These are phyloP conservation scores for Ectobius pallidus DNA, from an alignment of 2,888 invertebrate species.

Conservation along the genomic window DNA sequence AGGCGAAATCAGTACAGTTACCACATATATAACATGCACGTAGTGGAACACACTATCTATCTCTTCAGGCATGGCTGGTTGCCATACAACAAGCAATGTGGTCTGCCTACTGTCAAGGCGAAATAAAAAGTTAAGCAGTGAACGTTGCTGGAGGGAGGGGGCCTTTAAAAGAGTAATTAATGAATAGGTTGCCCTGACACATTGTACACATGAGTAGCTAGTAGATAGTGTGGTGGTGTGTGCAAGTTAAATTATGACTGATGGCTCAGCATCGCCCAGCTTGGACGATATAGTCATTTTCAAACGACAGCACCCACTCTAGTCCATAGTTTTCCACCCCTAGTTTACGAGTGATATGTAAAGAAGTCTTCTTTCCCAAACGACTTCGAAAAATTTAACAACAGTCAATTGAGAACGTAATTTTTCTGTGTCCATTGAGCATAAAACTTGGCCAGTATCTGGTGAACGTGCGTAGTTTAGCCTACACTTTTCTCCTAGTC, in stretches of 20 bases:
- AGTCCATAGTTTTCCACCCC: no score
- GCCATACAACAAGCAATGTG: conserved; percentile 30
- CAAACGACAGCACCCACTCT: no score
- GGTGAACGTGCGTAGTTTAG: no score
- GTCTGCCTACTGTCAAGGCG: conserved; percentile 27
- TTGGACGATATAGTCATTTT: conserved; percentile 21
- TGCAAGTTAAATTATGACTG: conserved; percentile 32
- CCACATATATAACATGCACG: background rate
- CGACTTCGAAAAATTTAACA: no score
- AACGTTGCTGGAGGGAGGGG: background rate
- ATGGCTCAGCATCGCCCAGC: conserved; percentile 4
- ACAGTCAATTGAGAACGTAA: no score
- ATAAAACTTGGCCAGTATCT: no score
- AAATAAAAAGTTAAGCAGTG: conserved; percentile 12
- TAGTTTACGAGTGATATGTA: no score
- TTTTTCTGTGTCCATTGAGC: no score
- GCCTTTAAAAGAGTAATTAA: conserved; percentile 30
- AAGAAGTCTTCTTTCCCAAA: no score
- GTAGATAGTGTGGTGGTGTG: conserved; percentile 23
- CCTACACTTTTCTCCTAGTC: no score
- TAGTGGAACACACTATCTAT: background rate
- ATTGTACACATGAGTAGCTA: conserved; percentile 30
- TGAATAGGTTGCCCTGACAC: conserved; percentile 28
- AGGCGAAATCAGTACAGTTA: background rate
- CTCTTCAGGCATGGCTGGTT: conserved; percentile 29